Base-by-base conservation (phyloP, 1,140 invertebrate species). In the Aphis gossypii region DNA sequence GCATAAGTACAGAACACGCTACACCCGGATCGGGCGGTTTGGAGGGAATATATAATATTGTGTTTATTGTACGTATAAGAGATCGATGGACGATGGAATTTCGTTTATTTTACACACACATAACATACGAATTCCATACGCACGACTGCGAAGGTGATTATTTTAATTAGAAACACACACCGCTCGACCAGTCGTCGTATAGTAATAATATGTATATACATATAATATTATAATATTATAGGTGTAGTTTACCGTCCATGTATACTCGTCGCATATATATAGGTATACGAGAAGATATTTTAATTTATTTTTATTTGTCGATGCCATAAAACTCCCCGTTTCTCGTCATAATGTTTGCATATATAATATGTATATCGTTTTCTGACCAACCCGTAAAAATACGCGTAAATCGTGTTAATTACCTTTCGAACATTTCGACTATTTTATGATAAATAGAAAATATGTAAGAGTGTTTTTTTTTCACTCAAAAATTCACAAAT, bases 81-180 rank as follows among this genome's bases (percentile, higher is more conserved):
- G n/a, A 89, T 89, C 87, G 48, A 38, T 38, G 87, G 48, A 89
- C 87, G 48, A 38, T 38, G 87, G 48, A 89, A 89, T 89, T 89
- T 89, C 87, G 48, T 54, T 35, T 89, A n/a, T 86, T 84, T 48
- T 48, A 46, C 7, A 48, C 14, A 48, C 14, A n/a, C 23, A n/a
- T 51, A 35, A 18, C 18, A 89, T 54, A 30, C 48, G 46, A 89
- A 89, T 89, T 38, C n/a, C 46, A 23, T 35, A 35, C 48, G 48
- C 48, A 5, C 87, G 48, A 35, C 41, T 44, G 20, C 30, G 4
- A 87, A n/a, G 18, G 48, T 30, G 86, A 48, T 21, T 25, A 54
- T 89, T 89, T 89, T 89, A 87, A 87, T 87, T 89, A 89, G 87
- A 89, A 89, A 89, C 87, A 89, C 87, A 38, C 87, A n/a, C 11